These are phyloP conservation scores for Eulemur coronatus DNA, from an alignment of 2,797 vertebrate genomes.

Conservation along the genomic window DNA sequence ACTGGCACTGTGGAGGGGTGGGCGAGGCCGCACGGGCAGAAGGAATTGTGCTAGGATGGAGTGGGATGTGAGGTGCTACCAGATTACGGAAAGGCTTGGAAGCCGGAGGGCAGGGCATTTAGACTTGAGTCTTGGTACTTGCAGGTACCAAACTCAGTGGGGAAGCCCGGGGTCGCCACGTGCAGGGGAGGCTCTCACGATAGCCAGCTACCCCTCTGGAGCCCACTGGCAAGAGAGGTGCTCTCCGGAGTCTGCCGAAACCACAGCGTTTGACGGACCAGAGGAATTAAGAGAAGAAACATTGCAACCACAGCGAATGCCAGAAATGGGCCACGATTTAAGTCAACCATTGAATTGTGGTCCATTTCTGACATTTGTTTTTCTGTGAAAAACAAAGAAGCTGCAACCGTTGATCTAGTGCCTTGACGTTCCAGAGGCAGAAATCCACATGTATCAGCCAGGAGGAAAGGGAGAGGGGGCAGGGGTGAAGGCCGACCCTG, in stretches of 20 bases:
- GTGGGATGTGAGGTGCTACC: not conserved
- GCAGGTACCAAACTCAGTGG: not conserved
- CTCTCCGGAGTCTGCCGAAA: not conserved
- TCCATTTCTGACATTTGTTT: not conserved
- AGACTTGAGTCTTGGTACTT: not conserved
- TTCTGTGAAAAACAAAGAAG: not conserved
- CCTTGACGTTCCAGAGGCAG: not conserved
- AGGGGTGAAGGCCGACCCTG: too few species aligned
- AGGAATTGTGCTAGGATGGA: too few species aligned
- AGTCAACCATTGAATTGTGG: not conserved
- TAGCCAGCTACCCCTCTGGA: too few species aligned
- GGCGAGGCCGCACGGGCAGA: not conserved
- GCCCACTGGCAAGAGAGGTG: not conserved
- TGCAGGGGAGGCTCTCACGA: accelerated
- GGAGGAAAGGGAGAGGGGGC: not conserved
- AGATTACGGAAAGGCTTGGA: not conserved
- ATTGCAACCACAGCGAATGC: too few species aligned
- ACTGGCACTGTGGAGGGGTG: not conserved
- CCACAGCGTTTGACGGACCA: not conserved
- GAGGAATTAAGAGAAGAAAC: not conserved
- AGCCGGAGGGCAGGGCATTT: not conserved
- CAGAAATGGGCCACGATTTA: not conserved
- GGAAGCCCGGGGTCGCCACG: not conserved
- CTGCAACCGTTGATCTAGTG: not conserved
- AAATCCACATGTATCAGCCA: not conserved